A percentile compares a stretch with the other conserved stretches of the same genome.
phyloP scores from a whole-genome alignment of 2,888 invertebrate species.

The Oeneis ivallda region DNA sequence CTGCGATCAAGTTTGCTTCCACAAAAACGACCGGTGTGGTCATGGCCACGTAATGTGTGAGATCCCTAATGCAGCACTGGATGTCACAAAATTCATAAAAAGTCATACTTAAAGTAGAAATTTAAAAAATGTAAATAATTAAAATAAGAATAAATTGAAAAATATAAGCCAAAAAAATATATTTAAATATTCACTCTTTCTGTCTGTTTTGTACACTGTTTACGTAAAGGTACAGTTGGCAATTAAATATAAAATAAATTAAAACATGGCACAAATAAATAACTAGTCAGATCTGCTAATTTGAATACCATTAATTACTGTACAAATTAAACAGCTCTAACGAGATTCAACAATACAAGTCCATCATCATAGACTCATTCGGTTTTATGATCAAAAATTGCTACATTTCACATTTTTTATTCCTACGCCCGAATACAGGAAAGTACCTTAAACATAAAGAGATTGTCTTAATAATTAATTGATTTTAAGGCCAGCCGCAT shows the following conservation, averaged over 20 bases:
- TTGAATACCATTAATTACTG: constrained; percentile 8
- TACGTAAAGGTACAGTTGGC: not conserved
- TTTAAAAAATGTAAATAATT: not conserved
- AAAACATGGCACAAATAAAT: constrained; percentile 6
- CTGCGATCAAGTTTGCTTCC: too few species aligned
- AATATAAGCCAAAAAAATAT: not conserved
- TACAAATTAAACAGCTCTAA: constrained; percentile 16
- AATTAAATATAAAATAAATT: constrained; percentile 9
- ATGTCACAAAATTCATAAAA: not conserved
- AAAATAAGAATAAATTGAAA: not conserved
- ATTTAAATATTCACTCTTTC: not conserved
- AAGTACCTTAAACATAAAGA: too few species aligned
- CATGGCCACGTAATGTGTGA: too few species aligned
- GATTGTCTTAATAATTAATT: too few species aligned
- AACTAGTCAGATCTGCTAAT: constrained; percentile 1
- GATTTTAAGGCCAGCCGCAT: too few species aligned
- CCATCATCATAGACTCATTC: not conserved
- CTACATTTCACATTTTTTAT: not conserved
- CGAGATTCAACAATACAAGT: constrained; percentile 19
- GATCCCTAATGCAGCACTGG: not conserved
- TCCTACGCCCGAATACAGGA: too few species aligned
- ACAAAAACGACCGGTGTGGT: too few species aligned
- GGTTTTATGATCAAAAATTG: constrained; percentile 4
- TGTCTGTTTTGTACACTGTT: not conserved
- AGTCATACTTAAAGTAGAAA: not conserved